Conservation (phyloP, 2,888 invertebrate genomes). For the Heliconius cydno region DNA sequence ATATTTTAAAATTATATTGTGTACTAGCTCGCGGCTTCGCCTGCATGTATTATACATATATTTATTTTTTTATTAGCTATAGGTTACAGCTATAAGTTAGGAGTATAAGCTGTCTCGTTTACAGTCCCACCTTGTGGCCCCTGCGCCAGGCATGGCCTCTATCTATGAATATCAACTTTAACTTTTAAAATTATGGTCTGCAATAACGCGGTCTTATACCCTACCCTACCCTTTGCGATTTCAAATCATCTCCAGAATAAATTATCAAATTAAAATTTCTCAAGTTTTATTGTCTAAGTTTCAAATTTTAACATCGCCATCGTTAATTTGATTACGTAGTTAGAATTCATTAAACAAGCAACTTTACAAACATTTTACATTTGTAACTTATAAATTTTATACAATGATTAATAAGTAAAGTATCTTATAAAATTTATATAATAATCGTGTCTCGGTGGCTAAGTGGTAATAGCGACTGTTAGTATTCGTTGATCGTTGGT, state of each 20-base stretch:
- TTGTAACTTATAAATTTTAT: background rate
- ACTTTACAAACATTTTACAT: slow-evolving; percentile 2
- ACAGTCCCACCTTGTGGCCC: too few species aligned
- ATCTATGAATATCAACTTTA: background rate
- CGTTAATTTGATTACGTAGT: slow-evolving; percentile 15
- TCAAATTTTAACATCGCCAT: slow-evolving; percentile 11
- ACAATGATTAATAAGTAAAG: background rate
- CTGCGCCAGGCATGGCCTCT: too few species aligned
- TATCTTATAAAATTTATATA: too few species aligned
- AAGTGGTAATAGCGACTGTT: too few species aligned
- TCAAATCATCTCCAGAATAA: slow-evolving; percentile 24
- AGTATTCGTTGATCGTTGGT: background rate
- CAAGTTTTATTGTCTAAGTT: slow-evolving; percentile 36
- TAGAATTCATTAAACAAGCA: slow-evolving; percentile 15
- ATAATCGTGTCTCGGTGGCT: too few species aligned
- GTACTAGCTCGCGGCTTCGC: too few species aligned
- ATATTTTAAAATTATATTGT: too few species aligned
- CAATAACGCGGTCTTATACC: background rate
- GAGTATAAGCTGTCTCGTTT: too few species aligned
- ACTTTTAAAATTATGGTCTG: slow-evolving; percentile 1
- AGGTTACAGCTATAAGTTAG: too few species aligned
- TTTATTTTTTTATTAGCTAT: too few species aligned
- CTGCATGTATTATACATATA: too few species aligned
- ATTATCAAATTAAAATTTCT: slow-evolving; percentile 35
- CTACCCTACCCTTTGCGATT: background rate